Percentiles rank a stretch among this genome's conserved stretches.
These are phyloP conservation scores for Campaea margaritaria DNA, from an alignment of 2,888 invertebrate species.

Conservation along the genomic window DNA sequence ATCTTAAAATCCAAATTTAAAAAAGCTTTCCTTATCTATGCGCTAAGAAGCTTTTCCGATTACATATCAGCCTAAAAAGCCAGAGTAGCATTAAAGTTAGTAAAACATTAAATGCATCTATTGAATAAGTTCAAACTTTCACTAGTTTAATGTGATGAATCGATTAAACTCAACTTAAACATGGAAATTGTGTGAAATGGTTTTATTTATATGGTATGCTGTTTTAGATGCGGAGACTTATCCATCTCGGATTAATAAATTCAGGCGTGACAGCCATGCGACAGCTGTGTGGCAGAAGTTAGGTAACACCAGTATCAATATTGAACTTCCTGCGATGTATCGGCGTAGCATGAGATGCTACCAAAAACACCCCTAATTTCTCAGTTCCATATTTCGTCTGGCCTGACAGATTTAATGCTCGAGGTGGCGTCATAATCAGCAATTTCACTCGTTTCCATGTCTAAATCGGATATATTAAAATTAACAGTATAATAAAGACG, in stretches of 20 bases:
- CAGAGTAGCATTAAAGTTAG: constrained; percentile 15
- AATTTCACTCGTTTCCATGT: constrained; percentile 3
- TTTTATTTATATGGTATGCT: background rate
- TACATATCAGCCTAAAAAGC: background rate
- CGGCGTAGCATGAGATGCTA: no score
- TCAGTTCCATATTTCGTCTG: no score
- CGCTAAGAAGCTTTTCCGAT: background rate
- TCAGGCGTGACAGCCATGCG: no score
- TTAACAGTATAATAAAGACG: constrained; percentile 3
- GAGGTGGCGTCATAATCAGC: no score
- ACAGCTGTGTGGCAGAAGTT: no score
- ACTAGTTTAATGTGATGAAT: constrained; percentile 1
- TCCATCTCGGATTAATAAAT: no score
- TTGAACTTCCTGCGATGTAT: no score
- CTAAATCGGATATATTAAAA: constrained; percentile 1
- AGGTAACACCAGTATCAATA: no score
- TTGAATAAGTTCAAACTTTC: constrained; percentile 5
- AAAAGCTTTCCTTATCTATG: constrained; percentile 8
- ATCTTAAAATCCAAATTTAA: background rate
- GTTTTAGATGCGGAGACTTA: no score
- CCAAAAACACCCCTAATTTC: no score
- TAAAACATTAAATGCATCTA: constrained; percentile 3
- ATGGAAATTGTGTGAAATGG: background rate
- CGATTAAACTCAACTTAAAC: constrained; percentile 8
- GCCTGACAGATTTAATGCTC: no score